These are phyloP conservation scores for Python bivittatus DNA, from an alignment of 2,113 vertebrate species.

Conservation along the genomic window DNA sequence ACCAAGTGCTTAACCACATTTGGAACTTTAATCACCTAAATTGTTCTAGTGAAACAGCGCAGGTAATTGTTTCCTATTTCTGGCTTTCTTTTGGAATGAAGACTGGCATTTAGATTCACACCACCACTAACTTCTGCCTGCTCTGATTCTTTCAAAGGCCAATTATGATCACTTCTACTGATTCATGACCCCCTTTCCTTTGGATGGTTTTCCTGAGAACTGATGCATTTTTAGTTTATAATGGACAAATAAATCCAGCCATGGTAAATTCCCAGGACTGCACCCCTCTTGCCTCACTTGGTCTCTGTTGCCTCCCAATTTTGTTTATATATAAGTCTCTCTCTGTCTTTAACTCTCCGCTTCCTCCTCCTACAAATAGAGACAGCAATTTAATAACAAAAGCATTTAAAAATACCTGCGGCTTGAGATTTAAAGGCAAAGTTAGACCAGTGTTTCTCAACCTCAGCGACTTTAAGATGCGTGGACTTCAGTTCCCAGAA, in stretches of 20 bases:
- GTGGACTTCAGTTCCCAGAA: too few species aligned
- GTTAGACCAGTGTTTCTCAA: too few species aligned
- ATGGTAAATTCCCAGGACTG: neutral
- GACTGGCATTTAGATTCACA: neutral
- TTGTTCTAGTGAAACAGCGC: slow-evolving; percentile 8
- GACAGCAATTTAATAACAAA: neutral
- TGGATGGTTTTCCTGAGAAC: neutral
- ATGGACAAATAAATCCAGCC: neutral
- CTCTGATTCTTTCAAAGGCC: neutral
- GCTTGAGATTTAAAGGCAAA: too few species aligned
- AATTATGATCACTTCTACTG: neutral
- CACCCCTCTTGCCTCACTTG: neutral
- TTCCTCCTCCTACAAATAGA: neutral
- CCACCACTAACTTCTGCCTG: neutral
- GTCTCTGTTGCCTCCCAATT: neutral
- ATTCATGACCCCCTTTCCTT: neutral
- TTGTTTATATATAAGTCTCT: neutral
- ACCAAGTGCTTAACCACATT: neutral
- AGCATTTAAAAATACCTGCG: neutral
- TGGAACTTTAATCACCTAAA: neutral
- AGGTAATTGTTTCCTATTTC: slow-evolving; percentile 21
- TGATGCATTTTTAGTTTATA: neutral
- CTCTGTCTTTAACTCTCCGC: neutral
- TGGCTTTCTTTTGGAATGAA: neutral
- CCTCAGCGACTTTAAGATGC: too few species aligned